phyloP scores from a whole-genome alignment of 2,797 vertebrate genomes.

The Bradypus variegatus region DNA sequence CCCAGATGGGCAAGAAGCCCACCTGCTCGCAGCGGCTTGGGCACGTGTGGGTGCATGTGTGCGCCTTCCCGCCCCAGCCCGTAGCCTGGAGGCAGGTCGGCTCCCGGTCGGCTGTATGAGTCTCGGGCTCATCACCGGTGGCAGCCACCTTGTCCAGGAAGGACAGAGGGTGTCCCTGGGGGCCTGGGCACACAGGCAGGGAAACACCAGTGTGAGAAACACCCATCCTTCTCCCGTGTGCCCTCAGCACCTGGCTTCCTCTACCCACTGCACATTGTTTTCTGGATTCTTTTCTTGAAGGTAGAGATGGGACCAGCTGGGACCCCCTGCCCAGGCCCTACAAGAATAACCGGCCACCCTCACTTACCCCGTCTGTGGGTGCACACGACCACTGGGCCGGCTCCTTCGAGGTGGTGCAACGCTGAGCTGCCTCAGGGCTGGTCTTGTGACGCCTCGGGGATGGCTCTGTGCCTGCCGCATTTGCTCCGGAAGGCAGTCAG shows the following conservation, averaged over 20 bases:
- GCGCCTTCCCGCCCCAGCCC: background rate
- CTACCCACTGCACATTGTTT: background rate
- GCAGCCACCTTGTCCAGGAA: background rate
- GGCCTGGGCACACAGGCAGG: background rate
- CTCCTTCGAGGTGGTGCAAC: background rate
- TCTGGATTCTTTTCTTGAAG: background rate
- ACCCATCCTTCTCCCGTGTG: background rate
- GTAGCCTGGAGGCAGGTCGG: background rate
- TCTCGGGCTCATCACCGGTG: background rate
- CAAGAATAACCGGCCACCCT: background rate
- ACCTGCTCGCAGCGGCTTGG: background rate
- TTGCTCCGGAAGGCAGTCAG: background rate
- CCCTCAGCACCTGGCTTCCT: background rate
- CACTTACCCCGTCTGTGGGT: background rate
- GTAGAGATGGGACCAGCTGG: background rate
- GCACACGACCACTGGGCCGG: background rate
- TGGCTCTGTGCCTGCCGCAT: background rate
- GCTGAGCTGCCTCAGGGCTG: background rate
- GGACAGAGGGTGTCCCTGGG: background rate
- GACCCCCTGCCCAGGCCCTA: background rate
- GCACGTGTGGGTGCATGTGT: background rate
- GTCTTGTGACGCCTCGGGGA: background rate
- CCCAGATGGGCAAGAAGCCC: background rate
- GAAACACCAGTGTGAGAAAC: background rate
- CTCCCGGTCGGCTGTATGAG: background rate